Conservation (phyloP, 2,113 vertebrate species). For the Stegastes partitus region DNA sequence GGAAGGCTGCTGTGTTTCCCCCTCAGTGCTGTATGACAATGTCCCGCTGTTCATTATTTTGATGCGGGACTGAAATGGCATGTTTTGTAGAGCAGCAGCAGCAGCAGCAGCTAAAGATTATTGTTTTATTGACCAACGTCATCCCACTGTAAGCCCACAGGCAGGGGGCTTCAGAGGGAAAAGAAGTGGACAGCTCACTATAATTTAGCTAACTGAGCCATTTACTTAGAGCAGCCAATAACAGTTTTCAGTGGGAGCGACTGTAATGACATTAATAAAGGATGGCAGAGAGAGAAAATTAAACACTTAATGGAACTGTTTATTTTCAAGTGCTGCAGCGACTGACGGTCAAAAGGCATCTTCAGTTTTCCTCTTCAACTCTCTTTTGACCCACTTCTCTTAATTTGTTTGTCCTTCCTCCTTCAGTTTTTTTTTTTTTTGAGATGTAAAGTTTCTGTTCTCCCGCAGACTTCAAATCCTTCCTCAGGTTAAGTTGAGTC, state of each 20-base stretch:
- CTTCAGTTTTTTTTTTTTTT: slow-evolving; percentile 20
- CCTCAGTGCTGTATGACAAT: slow-evolving; percentile 18
- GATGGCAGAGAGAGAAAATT: slow-evolving; percentile 60
- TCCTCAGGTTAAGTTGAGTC: neutral
- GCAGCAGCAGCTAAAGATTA: slow-evolving; percentile 55
- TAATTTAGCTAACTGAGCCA: slow-evolving; percentile 68
- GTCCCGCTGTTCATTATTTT: slow-evolving; percentile 41
- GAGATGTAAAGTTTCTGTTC: slow-evolving; percentile 33
- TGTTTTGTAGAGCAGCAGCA: slow-evolving; percentile 46
- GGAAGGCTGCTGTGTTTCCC: slow-evolving; percentile 17
- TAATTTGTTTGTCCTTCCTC: slow-evolving; percentile 52
- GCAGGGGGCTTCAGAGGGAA: slow-evolving; percentile 37
- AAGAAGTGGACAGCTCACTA: slow-evolving; percentile 59
- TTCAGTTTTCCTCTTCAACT: slow-evolving; percentile 41
- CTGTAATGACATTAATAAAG: slow-evolving; percentile 65
- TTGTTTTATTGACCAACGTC: slow-evolving; percentile 71
- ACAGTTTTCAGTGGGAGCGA: slow-evolving; percentile 52
- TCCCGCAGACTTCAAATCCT: slow-evolving; percentile 1
- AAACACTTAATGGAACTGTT: slow-evolving; percentile 70
- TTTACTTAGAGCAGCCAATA: slow-evolving; percentile 67
- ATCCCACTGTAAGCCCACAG: slow-evolving; percentile 44
- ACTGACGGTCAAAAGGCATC: slow-evolving; percentile 48
- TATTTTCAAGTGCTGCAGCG: slow-evolving; percentile 48
- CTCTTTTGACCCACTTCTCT: slow-evolving; percentile 53
- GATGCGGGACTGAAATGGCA: slow-evolving; percentile 40